A percentile compares a stretch with the other conserved stretches of the same genome.
These are phyloP conservation scores for Atta cephalotes DNA, from an alignment of 1,140 invertebrate genomes.

Conservation along the genomic window DNA sequence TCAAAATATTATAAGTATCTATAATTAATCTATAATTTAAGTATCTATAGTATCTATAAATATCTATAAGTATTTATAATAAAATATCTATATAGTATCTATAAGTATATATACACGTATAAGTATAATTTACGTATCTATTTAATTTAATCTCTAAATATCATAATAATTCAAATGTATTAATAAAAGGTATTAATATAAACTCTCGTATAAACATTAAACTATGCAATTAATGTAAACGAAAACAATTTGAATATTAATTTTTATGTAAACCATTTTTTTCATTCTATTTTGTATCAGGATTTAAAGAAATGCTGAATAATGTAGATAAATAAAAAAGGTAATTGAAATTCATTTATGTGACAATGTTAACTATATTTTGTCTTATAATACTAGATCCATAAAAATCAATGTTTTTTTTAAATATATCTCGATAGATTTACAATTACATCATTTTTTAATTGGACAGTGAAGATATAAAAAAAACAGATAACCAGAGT, in stretches of 20 bases:
- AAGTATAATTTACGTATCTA: no score
- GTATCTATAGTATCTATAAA: no score
- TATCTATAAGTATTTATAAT: no score
- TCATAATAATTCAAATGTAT: not conserved
- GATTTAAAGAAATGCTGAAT: not conserved
- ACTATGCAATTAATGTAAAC: not conserved
- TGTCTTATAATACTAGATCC: not conserved
- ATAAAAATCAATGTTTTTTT: not conserved
- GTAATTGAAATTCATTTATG: not conserved
- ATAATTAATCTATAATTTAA: not conserved
- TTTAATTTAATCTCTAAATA: not conserved
- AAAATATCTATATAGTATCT: no score
- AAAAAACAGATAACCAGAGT: conserved; percentile 39
- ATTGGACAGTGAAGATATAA: not conserved
- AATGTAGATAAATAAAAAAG: not conserved
- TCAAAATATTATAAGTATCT: not conserved
- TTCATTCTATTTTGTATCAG: not conserved
- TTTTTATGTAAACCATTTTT: not conserved
- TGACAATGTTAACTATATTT: not conserved
- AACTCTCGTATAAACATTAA: not conserved
- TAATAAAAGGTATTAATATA: not conserved
- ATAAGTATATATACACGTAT: no score
- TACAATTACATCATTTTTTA: not conserved
- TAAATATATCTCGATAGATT: conserved; percentile 30
- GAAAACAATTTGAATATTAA: not conserved